A percentile compares a stretch with the other conserved stretches of the same genome.
These are phyloP conservation scores for Austrolebias charrua DNA, from an alignment of 2,797 vertebrate species.

Conservation along the genomic window DNA sequence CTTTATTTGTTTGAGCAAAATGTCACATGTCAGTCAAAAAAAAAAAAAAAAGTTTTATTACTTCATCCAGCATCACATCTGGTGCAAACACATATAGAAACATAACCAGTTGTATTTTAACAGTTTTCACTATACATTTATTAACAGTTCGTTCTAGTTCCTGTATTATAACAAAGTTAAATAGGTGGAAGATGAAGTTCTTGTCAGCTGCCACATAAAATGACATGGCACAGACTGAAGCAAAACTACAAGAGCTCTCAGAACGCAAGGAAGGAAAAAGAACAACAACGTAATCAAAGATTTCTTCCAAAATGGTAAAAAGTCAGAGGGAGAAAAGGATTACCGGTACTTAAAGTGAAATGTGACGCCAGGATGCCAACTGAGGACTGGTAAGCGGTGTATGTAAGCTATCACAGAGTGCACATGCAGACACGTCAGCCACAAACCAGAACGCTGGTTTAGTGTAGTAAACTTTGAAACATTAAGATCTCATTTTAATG, in stretches of 20 bases:
- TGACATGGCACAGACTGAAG: conserved; percentile 82
- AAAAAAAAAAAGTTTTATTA: neutral
- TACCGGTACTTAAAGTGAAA: conserved; percentile 32
- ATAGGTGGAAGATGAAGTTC: conserved; percentile 69
- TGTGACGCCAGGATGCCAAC: conserved; percentile 52
- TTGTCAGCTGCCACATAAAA: conserved; percentile 74
- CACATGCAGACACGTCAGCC: conserved; percentile 74
- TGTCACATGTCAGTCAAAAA: conserved; percentile 17
- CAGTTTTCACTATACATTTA: conserved; percentile 85
- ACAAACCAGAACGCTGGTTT: conserved; percentile 51
- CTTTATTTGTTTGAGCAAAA: neutral
- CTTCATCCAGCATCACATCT: conserved; percentile 74
- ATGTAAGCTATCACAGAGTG: conserved; percentile 49
- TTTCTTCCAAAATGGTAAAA: conserved; percentile 72
- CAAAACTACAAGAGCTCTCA: conserved; percentile 64
- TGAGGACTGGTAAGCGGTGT: conserved; percentile 37
- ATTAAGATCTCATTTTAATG: conserved; percentile 43
- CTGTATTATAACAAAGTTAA: conserved; percentile 79
- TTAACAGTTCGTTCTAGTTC: conserved; percentile 72
- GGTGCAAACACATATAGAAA: conserved; percentile 72
- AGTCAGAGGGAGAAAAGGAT: conserved; percentile 34
- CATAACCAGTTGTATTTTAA: conserved; percentile 56
- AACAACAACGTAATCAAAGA: conserved; percentile 72
- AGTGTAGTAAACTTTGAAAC: conserved; percentile 47
- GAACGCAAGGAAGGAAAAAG: conserved; percentile 68